Percentiles rank a stretch among this genome's conserved stretches.
These are phyloP conservation scores for Athalia circularis DNA, from an alignment of 2,888 invertebrate genomes.

Conservation along the genomic window DNA sequence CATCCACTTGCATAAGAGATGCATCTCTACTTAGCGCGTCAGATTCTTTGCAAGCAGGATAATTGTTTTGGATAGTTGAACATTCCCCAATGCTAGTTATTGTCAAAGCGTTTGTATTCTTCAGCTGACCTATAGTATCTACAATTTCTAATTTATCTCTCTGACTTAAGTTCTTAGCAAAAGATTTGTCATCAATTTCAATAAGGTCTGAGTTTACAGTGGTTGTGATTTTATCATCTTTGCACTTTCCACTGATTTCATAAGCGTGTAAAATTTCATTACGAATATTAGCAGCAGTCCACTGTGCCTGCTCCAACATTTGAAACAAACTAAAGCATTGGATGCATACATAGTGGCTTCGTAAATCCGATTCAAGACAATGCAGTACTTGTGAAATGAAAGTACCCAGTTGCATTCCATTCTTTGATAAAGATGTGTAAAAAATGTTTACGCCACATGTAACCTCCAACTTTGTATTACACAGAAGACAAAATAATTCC, in stretches of 20 bases:
- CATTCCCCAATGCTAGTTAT: neutral
- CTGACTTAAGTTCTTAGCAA: conserved; percentile 39
- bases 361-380: conserved; percentile 51
- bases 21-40: neutral
- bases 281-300: conserved; percentile 60
- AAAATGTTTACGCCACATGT: conserved; percentile 61
- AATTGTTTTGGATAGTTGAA: neutral
- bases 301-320: conserved; percentile 65
- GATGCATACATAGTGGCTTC: conserved; percentile 60
- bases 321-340: conserved; percentile 64
- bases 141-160: conserved; percentile 42
- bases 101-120: conserved; percentile 12
- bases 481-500: conserved; percentile 60
- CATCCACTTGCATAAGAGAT: neutral
- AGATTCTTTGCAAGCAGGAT: conserved; percentile 7
- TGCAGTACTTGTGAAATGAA: conserved; percentile 59
- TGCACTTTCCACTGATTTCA: conserved; percentile 48
- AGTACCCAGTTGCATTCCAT: conserved; percentile 59
- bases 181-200: conserved; percentile 32
- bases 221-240: neutral
- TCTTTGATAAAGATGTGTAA: conserved; percentile 59
- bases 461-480: conserved; percentile 54
- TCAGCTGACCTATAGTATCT: conserved; percentile 15
- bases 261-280: conserved; percentile 63
- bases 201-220: conserved; percentile 13